A percentile compares a stretch with the other conserved stretches of the same genome.
These are phyloP conservation scores for Choristoneura rosaceana DNA, from an alignment of 2,888 invertebrate genomes.

Conservation along the genomic window DNA sequence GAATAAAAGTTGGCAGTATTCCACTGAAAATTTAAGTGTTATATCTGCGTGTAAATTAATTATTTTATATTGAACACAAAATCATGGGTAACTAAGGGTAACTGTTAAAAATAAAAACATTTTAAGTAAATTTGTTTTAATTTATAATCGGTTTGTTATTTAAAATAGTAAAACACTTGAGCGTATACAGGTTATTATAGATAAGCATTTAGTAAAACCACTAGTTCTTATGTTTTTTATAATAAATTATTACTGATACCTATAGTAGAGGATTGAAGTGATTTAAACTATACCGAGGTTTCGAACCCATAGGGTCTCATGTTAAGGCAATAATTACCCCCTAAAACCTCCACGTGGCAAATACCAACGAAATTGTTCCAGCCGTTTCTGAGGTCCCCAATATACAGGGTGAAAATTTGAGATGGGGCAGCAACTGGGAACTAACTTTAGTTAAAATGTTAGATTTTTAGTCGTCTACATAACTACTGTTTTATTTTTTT, in stretches of 20 bases:
- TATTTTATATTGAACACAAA: no score
- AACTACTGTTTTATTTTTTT: no score
- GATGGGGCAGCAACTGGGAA: no score
- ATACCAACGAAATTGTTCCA: no score
- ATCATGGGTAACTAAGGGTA: background rate
- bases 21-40: background rate
- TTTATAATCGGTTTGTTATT: conserved; percentile 37
- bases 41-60: no score
- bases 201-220: conserved; percentile 42
- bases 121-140: conserved; percentile 24
- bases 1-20: background rate
- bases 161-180: conserved; percentile 39
- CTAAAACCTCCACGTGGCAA: no score
- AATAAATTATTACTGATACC: background rate
- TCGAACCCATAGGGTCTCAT: background rate
- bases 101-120: conserved; percentile 11
- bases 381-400: no score
- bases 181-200: conserved; percentile 44
- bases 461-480: no score
- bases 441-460: no score
- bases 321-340: background rate
- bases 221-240: conserved; percentile 25
- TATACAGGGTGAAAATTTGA: no score
- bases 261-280: background rate
- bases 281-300: background rate